Percentiles rank a stretch among this genome's conserved stretches.
These are phyloP conservation scores for Dicentrarchus labrax DNA, from an alignment of 2,113 vertebrate species.

Conservation along the genomic window DNA sequence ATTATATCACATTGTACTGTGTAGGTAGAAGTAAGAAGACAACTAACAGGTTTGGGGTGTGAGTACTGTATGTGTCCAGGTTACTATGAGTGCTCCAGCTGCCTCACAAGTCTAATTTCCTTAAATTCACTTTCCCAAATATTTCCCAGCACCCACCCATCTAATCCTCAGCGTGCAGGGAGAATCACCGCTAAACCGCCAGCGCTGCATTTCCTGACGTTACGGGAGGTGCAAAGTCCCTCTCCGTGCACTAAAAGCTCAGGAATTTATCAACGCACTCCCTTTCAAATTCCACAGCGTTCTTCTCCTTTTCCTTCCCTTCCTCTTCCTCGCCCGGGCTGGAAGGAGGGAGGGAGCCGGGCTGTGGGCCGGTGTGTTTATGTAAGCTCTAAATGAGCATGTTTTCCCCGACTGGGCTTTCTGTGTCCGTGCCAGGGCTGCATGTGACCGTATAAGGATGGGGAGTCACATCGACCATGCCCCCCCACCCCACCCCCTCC, in stretches of 20 bases:
- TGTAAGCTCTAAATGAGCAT: conserved; percentile 80
- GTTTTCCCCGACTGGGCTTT: conserved; percentile 74
- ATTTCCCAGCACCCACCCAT: conserved; percentile 17
- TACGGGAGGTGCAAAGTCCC: conserved; percentile 34
- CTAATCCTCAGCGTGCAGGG: background rate
- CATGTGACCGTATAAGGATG: conserved; percentile 86
- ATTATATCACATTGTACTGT: background rate
- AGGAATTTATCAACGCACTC: conserved; percentile 72
- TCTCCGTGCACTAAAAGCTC: conserved; percentile 48
- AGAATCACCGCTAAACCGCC: background rate
- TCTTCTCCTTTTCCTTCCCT: conserved; percentile 60
- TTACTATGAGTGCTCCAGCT: background rate
- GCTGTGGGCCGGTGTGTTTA: conserved; percentile 76
- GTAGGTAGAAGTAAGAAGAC: background rate
- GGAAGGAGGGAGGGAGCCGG: conserved; percentile 27
- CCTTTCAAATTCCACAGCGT: conserved; percentile 74
- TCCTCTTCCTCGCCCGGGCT: conserved; percentile 42
- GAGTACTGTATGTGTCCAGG: background rate
- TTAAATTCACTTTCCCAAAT: conserved; percentile 38
- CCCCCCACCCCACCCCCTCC: background rate
- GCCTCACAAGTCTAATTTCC: conserved; percentile 23
- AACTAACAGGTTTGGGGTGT: background rate
- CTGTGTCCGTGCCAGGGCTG: conserved; percentile 71
- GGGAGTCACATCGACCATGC: conserved; percentile 61
- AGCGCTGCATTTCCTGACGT: conserved; percentile 35